Evolutionary conservation across 2,113 vertebrate species (phyloP).

Genomic region (Austrofundulus limnaeus): DNA sequence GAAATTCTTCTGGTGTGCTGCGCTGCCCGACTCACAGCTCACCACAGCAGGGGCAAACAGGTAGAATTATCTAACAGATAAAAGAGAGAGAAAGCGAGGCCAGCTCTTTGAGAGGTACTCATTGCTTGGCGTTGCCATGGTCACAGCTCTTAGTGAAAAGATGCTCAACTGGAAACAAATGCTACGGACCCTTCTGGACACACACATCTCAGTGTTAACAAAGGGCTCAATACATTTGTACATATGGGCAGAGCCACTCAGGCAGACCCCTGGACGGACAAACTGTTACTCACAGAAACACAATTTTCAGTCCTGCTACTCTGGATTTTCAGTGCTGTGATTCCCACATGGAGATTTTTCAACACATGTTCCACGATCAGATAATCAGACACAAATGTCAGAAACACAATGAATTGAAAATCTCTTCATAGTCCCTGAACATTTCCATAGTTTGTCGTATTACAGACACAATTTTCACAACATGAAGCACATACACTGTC

Average conservation of each 20-base stretch:
- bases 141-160: conserved; percentile 29
- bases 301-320: too few relatives aligned
- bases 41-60: neutral
- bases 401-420: too few relatives aligned
- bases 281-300: too few relatives aligned
- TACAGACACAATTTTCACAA: too few relatives aligned
- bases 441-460: too few relatives aligned
- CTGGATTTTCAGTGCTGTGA: too few relatives aligned
- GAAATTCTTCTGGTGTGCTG: conserved; percentile 8
- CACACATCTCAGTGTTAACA: conserved; percentile 15
- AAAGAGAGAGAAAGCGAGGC: conserved; percentile 31
- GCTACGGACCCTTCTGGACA: conserved; percentile 6
- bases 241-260: neutral
- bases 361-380: too few relatives aligned
- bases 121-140: conserved; percentile 73
- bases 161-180: conserved; percentile 33
- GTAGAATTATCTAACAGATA: conserved; percentile 26
- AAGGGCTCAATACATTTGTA: conserved; percentile 5
- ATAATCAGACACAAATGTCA: too few relatives aligned
- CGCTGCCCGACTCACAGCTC: conserved; percentile 5
- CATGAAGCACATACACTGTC: too few relatives aligned
- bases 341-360: too few relatives aligned
- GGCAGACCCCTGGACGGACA: neutral
- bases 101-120: conserved; percentile 51
- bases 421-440: too few relatives aligned